Percentiles rank a stretch among this genome's conserved stretches.
These are phyloP conservation scores for Dipodomys merriami DNA, from an alignment of 2,113 vertebrate species.

Conservation along the genomic window DNA sequence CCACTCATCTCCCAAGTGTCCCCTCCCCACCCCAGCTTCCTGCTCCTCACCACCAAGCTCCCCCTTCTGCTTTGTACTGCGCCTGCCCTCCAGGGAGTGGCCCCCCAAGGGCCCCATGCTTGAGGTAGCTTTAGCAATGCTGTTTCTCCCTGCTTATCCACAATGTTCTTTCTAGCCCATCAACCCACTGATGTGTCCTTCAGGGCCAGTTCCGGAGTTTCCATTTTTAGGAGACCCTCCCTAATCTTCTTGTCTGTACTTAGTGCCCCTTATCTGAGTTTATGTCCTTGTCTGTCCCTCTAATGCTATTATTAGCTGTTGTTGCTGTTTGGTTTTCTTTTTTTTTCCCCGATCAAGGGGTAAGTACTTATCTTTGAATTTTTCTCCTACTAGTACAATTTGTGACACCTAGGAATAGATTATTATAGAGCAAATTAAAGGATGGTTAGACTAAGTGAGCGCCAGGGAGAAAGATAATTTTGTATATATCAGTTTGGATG, in stretches of 20 bases:
- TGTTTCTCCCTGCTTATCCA: background rate
- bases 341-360: background rate
- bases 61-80: background rate
- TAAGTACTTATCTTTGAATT: slow-evolving; percentile 24
- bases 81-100: background rate
- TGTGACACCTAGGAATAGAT: background rate
- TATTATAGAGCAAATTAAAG: background rate
- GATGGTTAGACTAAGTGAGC: slow-evolving; percentile 12
- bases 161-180: background rate
- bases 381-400: background rate
- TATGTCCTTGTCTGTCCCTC: background rate
- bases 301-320: background rate
- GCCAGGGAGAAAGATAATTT: background rate
- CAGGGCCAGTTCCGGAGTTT: background rate
- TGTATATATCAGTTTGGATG: background rate
- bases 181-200: background rate
- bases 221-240: background rate
- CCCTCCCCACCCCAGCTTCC: background rate
- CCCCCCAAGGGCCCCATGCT: too few species aligned
- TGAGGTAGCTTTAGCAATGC: background rate
- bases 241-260: background rate
- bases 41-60: background rate
- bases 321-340: background rate
- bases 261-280: background rate
- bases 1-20: background rate